Conservation (phyloP, 1,140 invertebrate species). For the Lamellibrachia luymesi region DNA sequence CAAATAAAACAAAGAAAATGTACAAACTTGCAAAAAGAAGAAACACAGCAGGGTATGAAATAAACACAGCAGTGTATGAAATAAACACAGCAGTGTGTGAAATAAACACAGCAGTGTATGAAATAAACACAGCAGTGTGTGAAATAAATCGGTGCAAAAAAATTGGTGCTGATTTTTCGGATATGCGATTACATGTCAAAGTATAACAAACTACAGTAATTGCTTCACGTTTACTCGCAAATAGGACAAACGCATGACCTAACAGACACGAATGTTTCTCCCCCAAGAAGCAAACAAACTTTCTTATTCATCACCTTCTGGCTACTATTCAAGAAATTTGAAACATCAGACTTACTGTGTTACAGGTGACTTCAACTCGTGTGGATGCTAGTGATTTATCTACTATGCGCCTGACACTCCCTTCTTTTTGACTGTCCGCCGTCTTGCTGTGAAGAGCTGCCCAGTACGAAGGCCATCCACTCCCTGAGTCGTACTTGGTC, state of each 20-base stretch:
- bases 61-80: no score
- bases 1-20: no score
- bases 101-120: no score
- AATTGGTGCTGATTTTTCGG: no score
- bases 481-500: slow-evolving; percentile 90
- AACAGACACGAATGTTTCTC: neutral
- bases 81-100: no score
- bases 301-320: neutral
- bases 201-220: no score
- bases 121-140: no score
- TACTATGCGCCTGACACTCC: slow-evolving; percentile 29
- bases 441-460: slow-evolving; percentile 67
- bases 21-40: no score
- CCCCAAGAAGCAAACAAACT: neutral
- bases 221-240: no score
- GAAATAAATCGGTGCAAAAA: no score
- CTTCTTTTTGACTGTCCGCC: slow-evolving; percentile 70
- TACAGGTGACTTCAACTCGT: slow-evolving; percentile 39
- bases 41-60: no score
- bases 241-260: neutral
- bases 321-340: neutral
- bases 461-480: slow-evolving; percentile 94
- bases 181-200: no score
- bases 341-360: slow-evolving; percentile 28
- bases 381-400: slow-evolving; percentile 35